Evolutionary conservation across 2,797 vertebrate genomes (phyloP).

Genomic region (Sebastes matsubarae): DNA sequence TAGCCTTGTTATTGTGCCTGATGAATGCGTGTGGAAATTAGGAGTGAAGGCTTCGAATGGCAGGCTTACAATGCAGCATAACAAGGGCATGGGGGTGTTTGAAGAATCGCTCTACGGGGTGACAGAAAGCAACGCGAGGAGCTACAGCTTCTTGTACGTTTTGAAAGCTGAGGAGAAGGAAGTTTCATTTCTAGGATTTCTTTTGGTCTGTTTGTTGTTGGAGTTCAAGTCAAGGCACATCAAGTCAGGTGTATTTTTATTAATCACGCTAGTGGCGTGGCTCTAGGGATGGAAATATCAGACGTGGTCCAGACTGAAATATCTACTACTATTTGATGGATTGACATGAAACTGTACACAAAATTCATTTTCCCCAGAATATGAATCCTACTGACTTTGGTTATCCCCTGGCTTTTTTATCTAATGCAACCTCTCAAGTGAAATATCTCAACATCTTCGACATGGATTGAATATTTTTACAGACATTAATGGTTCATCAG

Average conservation of each 20-base stretch:
- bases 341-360: neutral
- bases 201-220: constrained; percentile 21
- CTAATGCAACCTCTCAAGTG: neutral
- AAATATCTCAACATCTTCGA: too few relatives aligned
- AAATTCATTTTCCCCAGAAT: neutral
- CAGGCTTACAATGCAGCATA: constrained; percentile 29
- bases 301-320: constrained; percentile 6
- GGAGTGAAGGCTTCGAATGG: constrained; percentile 52
- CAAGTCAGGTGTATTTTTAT: constrained; percentile 11
- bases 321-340: neutral
- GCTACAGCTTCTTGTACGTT: constrained; percentile 3
- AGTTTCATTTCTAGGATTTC: constrained; percentile 27
- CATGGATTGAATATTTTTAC: too few relatives aligned
- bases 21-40: constrained; percentile 65
- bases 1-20: constrained; percentile 58
- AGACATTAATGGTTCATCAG: too few relatives aligned
- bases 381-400: neutral
- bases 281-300: neutral
- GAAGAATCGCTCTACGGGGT: constrained; percentile 28
- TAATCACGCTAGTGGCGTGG: neutral
- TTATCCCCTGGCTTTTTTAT: neutral
- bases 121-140: constrained; percentile 26
- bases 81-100: constrained; percentile 40
- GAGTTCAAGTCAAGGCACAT: constrained; percentile 26
- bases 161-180: constrained; percentile 13